Evolutionary conservation across 2,113 vertebrate genomes (phyloP).

Genomic region (Neogale vison): DNA sequence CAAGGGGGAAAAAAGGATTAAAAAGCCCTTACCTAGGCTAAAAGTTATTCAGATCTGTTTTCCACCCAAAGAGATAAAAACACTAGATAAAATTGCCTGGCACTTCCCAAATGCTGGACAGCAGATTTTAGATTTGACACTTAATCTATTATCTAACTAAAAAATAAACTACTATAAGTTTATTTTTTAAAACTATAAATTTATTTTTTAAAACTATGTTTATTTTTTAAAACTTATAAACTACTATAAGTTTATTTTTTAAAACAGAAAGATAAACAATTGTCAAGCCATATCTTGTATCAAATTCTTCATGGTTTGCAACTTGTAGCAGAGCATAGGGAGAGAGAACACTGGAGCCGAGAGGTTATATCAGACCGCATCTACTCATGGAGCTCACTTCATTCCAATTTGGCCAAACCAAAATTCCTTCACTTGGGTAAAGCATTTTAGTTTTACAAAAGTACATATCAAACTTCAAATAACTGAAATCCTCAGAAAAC

Average conservation of each 20-base stretch:
- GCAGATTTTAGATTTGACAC: neutral
- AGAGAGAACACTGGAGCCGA: neutral
- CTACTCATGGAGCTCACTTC: neutral
- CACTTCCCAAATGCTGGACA: neutral
- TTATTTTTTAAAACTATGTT: conserved; percentile 4
- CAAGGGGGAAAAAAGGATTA: conserved; percentile 44
- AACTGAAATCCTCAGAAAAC: conserved; percentile 29
- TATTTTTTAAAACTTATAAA: neutral
- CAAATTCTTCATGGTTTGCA: conserved; percentile 1
- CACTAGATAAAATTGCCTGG: neutral
- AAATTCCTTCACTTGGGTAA: neutral
- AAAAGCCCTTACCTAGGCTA: conserved; percentile 67
- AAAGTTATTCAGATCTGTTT: conserved; percentile 73
- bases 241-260: neutral
- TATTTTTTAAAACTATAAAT: neutral
- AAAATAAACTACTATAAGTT: neutral
- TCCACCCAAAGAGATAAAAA: conserved; percentile 62
- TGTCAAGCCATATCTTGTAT: neutral
- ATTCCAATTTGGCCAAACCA: neutral
- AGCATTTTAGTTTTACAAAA: neutral
- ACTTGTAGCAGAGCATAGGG: neutral
- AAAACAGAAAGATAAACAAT: conserved; percentile 28
- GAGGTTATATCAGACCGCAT: neutral
- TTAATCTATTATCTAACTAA: neutral
- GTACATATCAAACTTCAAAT: neutral